Evolutionary conservation across 2,797 vertebrate genomes (phyloP).

Genomic region (Enteromius afrohamiltoni): DNA sequence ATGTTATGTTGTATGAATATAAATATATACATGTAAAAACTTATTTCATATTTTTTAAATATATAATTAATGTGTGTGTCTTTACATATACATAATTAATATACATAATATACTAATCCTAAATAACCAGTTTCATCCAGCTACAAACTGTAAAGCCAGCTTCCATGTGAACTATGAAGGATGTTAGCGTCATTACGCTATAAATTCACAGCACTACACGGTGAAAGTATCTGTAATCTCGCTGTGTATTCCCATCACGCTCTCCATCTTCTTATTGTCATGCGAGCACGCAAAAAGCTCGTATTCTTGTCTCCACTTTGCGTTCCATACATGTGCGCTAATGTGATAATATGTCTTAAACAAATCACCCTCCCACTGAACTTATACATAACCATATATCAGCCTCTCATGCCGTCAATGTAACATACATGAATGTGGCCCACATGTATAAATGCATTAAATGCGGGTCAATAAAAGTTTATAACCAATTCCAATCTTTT

Average conservation of each 20-base stretch:
- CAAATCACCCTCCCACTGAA: slow-evolving; percentile 35
- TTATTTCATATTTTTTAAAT: no score
- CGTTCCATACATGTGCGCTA: slow-evolving; percentile 38
- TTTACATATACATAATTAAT: no score
- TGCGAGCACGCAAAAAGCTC: background rate
- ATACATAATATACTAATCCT: background rate
- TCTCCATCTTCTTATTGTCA: slow-evolving; percentile 6
- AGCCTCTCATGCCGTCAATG: slow-evolving; percentile 1
- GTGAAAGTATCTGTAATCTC: slow-evolving; percentile 13
- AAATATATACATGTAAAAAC: no score
- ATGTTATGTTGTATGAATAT: no score
- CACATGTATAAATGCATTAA: background rate
- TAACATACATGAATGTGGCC: slow-evolving; percentile 7
- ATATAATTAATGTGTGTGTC: no score
- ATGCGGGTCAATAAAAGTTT: slow-evolving; percentile 29
- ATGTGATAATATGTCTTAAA: slow-evolving; percentile 31
- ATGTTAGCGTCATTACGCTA: background rate
- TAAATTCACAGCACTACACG: slow-evolving; percentile 1
- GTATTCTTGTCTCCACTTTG: slow-evolving; percentile 19
- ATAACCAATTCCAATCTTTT: background rate
- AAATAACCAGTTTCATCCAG: background rate
- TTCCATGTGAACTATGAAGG: background rate
- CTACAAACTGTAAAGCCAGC: background rate
- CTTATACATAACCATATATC: slow-evolving; percentile 14
- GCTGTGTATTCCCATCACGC: slow-evolving; percentile 5